These are phyloP conservation scores for Acipenser ruthenus DNA, from an alignment of 2,797 vertebrate genomes.

Conservation along the genomic window DNA sequence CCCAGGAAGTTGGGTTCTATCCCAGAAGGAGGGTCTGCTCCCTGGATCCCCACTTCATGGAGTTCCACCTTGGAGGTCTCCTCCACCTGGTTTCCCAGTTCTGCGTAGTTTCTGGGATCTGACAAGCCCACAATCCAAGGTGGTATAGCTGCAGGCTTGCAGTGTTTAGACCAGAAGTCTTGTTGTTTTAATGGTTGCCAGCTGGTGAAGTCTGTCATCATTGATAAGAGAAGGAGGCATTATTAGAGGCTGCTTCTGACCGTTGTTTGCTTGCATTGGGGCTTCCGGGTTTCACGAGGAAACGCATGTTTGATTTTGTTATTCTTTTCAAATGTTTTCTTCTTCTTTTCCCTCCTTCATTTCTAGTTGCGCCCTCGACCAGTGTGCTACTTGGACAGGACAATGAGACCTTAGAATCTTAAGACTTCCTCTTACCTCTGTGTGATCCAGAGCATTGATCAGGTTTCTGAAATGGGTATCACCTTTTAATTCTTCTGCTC, in stretches of 20 bases:
- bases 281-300: no score
- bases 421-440: constrained; percentile 2
- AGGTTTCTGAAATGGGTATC: not conserved
- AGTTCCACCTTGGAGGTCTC: constrained; percentile 45
- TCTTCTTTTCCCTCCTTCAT: not conserved
- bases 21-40: no score
- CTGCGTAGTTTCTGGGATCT: constrained; percentile 16
- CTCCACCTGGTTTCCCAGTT: not conserved
- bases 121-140: constrained; percentile 43
- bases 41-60: constrained; percentile 38
- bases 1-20: no score
- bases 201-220: constrained; percentile 55
- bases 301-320: no score
- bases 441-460: not conserved
- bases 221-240: no score
- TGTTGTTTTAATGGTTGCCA: constrained; percentile 69
- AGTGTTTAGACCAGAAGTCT: constrained; percentile 60
- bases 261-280: no score
- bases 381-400: not conserved
- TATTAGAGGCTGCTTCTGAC: no score
- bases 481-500: not conserved
- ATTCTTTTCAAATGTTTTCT: no score
- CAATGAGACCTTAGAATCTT: not conserved
- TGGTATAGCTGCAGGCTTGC: constrained; percentile 62
- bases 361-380: not conserved